phyloP scores from a whole-genome alignment of 2,888 invertebrate genomes.

The Drosophila siamana region DNA sequence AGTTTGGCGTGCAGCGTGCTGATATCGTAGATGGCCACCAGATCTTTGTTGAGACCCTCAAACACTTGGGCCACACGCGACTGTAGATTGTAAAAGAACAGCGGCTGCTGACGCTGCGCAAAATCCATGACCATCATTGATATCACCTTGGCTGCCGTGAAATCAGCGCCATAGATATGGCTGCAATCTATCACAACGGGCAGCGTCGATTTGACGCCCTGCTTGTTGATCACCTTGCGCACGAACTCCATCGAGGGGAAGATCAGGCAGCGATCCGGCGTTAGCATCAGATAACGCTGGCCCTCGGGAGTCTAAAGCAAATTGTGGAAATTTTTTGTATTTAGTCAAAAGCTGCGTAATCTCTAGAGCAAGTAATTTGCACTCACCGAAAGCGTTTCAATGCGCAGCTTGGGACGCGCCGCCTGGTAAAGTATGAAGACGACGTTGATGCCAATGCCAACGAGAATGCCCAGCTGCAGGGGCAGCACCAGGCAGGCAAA shows the following conservation, averaged over 20 bases:
- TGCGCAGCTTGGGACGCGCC: slow-evolving; percentile 93
- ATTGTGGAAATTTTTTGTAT: not conserved
- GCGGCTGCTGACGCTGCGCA: slow-evolving; percentile 89
- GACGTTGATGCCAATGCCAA: slow-evolving; percentile 93
- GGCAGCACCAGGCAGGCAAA: slow-evolving; percentile 93
- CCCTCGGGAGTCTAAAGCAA: slow-evolving; percentile 87
- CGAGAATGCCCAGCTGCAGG: slow-evolving; percentile 94
- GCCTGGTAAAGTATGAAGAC: slow-evolving; percentile 95
- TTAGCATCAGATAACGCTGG: slow-evolving; percentile 92
- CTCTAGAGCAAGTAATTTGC: too few relatives aligned
- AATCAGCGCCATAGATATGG: slow-evolving; percentile 95
- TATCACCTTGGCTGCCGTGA: slow-evolving; percentile 93
- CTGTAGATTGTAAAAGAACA: slow-evolving; percentile 93
- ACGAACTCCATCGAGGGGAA: slow-evolving; percentile 97
- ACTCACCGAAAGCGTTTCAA: slow-evolving; percentile 91
- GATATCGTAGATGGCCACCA: slow-evolving; percentile 91
- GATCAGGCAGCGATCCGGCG: slow-evolving; percentile 94
- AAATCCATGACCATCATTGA: slow-evolving; percentile 91
- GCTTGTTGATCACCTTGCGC: slow-evolving; percentile 93
- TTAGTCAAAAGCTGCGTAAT: too few relatives aligned
- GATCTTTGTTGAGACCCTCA: slow-evolving; percentile 91
- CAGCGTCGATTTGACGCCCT: slow-evolving; percentile 89
- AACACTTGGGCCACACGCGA: slow-evolving; percentile 93
- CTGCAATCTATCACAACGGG: slow-evolving; percentile 95
- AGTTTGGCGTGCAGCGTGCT: slow-evolving; percentile 90